A percentile compares a stretch with the other conserved stretches of the same genome.
These are phyloP conservation scores for Xanthorhoe spadicearia DNA, from an alignment of 2,888 invertebrate genomes.

Conservation along the genomic window DNA sequence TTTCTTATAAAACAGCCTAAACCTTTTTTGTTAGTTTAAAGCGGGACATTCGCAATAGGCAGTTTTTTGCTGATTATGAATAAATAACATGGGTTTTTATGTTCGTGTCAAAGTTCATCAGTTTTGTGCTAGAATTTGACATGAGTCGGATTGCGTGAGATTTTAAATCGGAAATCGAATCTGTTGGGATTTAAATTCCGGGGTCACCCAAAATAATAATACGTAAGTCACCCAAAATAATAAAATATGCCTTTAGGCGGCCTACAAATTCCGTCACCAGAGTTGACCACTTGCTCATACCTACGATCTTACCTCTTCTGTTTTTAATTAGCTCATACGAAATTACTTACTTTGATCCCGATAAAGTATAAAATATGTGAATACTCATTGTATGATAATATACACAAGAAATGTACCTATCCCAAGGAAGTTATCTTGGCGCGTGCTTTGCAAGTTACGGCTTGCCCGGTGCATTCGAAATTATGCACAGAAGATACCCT, in stretches of 20 bases:
- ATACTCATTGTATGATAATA: no score
- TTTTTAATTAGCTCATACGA: no score
- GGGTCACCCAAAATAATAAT: neutral
- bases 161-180: neutral
- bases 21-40: conserved; percentile 60
- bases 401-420: neutral
- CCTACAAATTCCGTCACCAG: no score
- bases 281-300: no score
- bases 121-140: conserved; percentile 44
- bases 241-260: no score
- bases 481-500: conserved; percentile 63
- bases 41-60: conserved; percentile 70
- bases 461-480: conserved; percentile 51
- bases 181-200: neutral
- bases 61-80: conserved; percentile 57
- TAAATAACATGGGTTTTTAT: conserved; percentile 63
- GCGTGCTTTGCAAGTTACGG: conserved; percentile 49
- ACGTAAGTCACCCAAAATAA: no score
- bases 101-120: conserved; percentile 76
- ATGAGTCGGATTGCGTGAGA: conserved; percentile 18
- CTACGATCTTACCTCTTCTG: no score
- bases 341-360: no score
- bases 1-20: conserved; percentile 43
- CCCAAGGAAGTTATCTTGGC: conserved; percentile 37
- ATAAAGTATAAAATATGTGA: no score